Base-by-base conservation (phyloP, 2,113 vertebrate genomes). In the Esox niger region DNA sequence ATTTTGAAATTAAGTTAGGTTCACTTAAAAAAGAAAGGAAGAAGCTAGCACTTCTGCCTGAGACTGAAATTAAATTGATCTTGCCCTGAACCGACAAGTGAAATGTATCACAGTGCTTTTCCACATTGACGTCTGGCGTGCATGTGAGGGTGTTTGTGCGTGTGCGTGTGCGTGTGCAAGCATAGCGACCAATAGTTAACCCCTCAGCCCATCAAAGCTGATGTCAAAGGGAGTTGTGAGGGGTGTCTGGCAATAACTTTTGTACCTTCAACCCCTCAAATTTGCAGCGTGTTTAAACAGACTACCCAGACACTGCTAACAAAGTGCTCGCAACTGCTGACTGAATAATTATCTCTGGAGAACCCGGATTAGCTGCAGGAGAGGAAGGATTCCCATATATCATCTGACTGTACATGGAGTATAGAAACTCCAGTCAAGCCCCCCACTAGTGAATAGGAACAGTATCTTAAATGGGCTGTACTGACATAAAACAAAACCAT, bases 401-500 rank as follows among this genome's bases (percentile, higher is more conserved):
- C 80, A 76, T 38, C 9, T 13, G 52, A 17, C 2, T 25, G 5
- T 54, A 46, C n/a, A n/a, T n/a, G n/a, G 13, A 23, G 54, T 63
- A 43, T 66, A 43, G 32, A 21, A 54, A 58, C 13, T 17, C 13
- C 29, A 29, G 26, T 7, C 56, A 68, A 73, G 71, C 65, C 32
- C 76, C 74, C 43, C 68, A 38, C 58, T 71, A 30, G 57, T 70
- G 66, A 78, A 73, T 6, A 71, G 70, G 71, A 76, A 79, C 66
- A 0, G 64, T 64, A 71, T 86, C 79, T 65, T 84, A 73, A 89
- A 81, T 54, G 49, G 74, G 66, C 69, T 52, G 64, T 17, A 17
- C 11, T 82, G 84, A 88, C 81, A 85, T 82, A 82, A 90, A 86
- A 76, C 82, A 79, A 90, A 82, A 77, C 32, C 35, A 86, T 81